These are phyloP conservation scores for Tetranychus cinnabarinus DNA, from an alignment of 1,140 invertebrate species.

Conservation along the genomic window DNA sequence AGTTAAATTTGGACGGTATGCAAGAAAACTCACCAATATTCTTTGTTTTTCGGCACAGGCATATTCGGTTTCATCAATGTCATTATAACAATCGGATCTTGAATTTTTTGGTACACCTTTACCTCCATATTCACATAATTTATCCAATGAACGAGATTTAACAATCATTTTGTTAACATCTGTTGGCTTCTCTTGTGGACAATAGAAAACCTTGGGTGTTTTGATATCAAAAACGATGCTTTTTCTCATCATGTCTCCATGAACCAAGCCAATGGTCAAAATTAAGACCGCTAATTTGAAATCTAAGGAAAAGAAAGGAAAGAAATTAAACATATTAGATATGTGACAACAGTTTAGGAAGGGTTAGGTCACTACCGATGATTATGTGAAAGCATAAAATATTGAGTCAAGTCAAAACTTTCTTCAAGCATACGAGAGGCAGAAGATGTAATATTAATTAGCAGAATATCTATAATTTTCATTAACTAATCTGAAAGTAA, in stretches of 20 bases:
- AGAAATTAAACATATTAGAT: no score
- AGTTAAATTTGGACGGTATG: background rate
- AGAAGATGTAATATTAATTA: no score
- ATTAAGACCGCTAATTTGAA: background rate
- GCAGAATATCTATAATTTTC: no score
- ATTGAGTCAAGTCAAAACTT: no score
- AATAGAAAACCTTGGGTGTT: slow-evolving; percentile 58
- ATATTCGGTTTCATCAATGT: slow-evolving; percentile 51
- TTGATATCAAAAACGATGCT: slow-evolving; percentile 58
- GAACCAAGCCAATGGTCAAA: background rate
- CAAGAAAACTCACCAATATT: slow-evolving; percentile 36
- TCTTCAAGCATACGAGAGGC: no score
- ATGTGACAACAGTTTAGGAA: no score
- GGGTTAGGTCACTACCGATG: no score
- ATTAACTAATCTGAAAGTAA: no score
- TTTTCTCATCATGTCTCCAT: slow-evolving; percentile 49
- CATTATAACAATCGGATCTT: slow-evolving; percentile 54
- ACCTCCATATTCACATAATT: slow-evolving; percentile 49
- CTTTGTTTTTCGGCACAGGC: slow-evolving; percentile 57
- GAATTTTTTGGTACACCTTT: slow-evolving; percentile 37
- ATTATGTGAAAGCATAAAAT: no score
- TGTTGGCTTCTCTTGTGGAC: slow-evolving; percentile 46
- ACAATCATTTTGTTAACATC: slow-evolving; percentile 25
- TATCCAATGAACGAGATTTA: slow-evolving; percentile 37
- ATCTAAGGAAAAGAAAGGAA: no score